A percentile compares a stretch with the other conserved stretches of the same genome.
Evolutionary conservation across 2,888 invertebrate species (phyloP).

Genomic region (Rapana venosa): DNA sequence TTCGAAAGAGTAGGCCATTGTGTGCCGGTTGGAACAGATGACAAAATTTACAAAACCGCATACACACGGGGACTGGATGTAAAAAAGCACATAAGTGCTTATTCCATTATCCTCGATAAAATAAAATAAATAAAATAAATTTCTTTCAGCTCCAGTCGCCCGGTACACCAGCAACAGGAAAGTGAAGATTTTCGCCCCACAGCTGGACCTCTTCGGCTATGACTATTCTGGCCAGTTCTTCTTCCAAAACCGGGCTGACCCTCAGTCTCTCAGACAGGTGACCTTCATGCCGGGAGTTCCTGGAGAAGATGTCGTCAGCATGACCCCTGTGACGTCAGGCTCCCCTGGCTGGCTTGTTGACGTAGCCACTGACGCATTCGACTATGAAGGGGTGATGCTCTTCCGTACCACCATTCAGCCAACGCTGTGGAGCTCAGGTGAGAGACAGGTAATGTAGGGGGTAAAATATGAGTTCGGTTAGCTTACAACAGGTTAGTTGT

Average conservation of each 20-base stretch:
- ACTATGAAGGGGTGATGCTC: neutral
- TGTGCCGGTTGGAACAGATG: too few relatives aligned
- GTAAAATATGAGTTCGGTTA: too few relatives aligned
- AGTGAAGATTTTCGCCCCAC: neutral
- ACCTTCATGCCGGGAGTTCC: neutral
- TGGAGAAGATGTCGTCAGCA: neutral
- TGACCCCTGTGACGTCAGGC: slow-evolving; percentile 17
- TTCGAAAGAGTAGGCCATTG: too few relatives aligned
- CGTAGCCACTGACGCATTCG: neutral
- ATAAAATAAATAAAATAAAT: too few relatives aligned
- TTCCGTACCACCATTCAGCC: neutral
- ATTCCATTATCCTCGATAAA: too few relatives aligned
- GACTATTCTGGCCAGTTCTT: neutral
- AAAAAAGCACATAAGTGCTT: too few relatives aligned
- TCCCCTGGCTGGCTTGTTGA: neutral
- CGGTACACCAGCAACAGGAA: neutral
- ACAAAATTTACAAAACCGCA: too few relatives aligned
- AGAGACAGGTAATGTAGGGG: neutral
- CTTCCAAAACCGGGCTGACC: neutral
- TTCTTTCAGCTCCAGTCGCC: neutral
- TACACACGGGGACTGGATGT: too few relatives aligned
- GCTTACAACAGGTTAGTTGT: too few relatives aligned
- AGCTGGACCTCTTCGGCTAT: neutral
- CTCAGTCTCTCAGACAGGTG: neutral
- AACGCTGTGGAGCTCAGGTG: neutral